Percentiles rank a stretch among this genome's conserved stretches.
These are phyloP conservation scores for Sarcophaga subvicina DNA, from an alignment of 2,888 invertebrate genomes.

Conservation along the genomic window DNA sequence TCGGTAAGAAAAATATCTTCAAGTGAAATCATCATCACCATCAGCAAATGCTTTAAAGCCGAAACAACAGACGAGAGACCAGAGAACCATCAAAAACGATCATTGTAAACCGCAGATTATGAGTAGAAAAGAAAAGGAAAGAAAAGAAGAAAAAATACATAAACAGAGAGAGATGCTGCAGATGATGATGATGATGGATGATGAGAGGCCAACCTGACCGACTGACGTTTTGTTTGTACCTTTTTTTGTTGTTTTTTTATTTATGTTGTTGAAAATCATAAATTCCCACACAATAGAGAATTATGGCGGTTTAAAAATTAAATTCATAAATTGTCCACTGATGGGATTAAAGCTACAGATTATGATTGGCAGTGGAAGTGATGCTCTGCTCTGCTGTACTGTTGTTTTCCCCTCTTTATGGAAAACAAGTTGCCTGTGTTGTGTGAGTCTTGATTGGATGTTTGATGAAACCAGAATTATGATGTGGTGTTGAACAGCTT, in stretches of 20 bases:
- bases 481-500: slow-evolving; percentile 55
- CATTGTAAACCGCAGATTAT: not conserved
- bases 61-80: not conserved
- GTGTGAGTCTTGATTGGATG: slow-evolving; percentile 55
- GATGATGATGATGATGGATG: slow-evolving; percentile 24
- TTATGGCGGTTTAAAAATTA: slow-evolving; percentile 74
- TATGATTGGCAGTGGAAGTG: slow-evolving; percentile 21
- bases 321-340: slow-evolving; percentile 76
- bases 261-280: slow-evolving; percentile 11
- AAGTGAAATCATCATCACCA: slow-evolving; percentile 74
- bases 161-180: slow-evolving; percentile 9
- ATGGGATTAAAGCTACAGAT: slow-evolving; percentile 70
- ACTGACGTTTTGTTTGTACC: not conserved
- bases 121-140: not conserved
- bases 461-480: slow-evolving; percentile 27
- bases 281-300: slow-evolving; percentile 78
- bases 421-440: not conserved
- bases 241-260: too few relatives aligned
- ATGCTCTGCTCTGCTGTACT: not conserved
- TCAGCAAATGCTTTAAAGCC: slow-evolving; percentile 47
- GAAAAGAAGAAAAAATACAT: too few relatives aligned
- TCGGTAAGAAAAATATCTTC: slow-evolving; percentile 75
- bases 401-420: not conserved
- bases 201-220: slow-evolving; percentile 14
- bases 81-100: not conserved